Base-by-base conservation (phyloP, 2,113 vertebrate genomes). In the Elachura formosa region DNA sequence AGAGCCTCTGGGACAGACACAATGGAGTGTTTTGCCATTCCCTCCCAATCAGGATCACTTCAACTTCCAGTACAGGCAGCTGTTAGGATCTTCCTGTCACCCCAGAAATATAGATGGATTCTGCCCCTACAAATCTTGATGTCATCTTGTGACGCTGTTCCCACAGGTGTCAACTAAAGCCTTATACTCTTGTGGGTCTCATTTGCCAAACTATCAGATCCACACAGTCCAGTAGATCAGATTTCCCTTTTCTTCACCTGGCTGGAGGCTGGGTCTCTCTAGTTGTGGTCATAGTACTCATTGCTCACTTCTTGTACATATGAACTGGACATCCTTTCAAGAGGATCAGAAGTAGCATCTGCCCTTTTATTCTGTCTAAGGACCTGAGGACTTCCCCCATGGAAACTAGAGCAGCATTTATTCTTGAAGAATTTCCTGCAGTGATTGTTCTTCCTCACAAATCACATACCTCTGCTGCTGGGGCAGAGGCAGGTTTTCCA, bases 381-480 rank as follows among this genome's bases (percentile, higher is more conserved):
- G 73, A 38, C 43, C 43, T 59, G 55, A 58, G 41, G 33, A 74
- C 33, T 29, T 36, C 20, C 20, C 34, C 73, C 11, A 59, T 20
- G 34, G 26, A 40, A 49, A 61, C 12, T 48, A 45, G 43, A 76
- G 34, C 22, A 49, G 43, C 16, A 25, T 38, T 61, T 38, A 38
- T 61, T 4, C 34, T 25, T 38, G 16, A 76, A 76, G n/a, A 38
- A 61, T 38, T 76, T 49, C 28, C 40, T 73, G 13, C 24, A 6
- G 24, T 34, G 31, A 43, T 21, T 73, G 23, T 19, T 48, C 55
- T 28, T 75, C 28, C 24, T 28, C 40, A 61, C 43, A 24, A 33
- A 1, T 38, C 43, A 20, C 1, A 1, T 9, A 48, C 21, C 28
- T 1, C 1, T n/a, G 46, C 18, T 33, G 23, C 36, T 26, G 41